Base-by-base conservation (phyloP, 2,113 vertebrate species). In the Epinephelus fuscoguttatus region DNA sequence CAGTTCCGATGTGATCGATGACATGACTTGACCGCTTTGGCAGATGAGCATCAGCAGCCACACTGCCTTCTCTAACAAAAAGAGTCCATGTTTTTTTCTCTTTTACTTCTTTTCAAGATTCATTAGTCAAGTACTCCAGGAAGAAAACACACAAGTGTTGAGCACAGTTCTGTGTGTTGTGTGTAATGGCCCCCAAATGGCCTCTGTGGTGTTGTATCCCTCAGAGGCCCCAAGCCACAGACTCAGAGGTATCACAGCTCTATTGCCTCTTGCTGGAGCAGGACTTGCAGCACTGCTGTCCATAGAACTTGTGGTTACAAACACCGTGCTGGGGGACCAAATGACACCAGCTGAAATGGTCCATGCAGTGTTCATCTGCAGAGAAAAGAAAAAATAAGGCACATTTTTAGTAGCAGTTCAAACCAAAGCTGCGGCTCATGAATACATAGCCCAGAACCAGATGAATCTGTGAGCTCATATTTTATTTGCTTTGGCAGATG, bases 271-370 rank as follows among this genome's bases (percentile, higher is more conserved):
- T 97, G 89, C 93, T 94, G 0, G 96, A 96, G 81, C 98, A 99
- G 6, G 98, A 98, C 86, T 95, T 97, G 93, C 98, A 99, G 53
- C 98, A 99, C 77, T 99, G 97, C 71, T 98, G 96, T 71, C 98
- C 98, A 0, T 99, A 99, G 91, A 99, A 99, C 82, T 97, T 98
- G 95, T 99, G 98, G 92, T 97, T 97, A 78, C 98, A 99, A 80
- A 99, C 96, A 0, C 97, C 96, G 0, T 99, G 98, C 82, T 97
- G 98, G 40, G 97, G 98, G 33, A 99, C 98, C 83, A 99, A 92
- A 88, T 96, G 97, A 85, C 98, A 99, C 98, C 98, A 99, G 81
- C 91, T 95, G 92, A 98, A 99, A 82, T 94, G 96, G 87, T 99
- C 98, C 13, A 96, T 67, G 50, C 98, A 99, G 59, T 94, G 95